Evolutionary conservation across 92 coral and sea anemone genomes (phyloP).

Genomic region (Epizoanthus stellaris): DNA sequence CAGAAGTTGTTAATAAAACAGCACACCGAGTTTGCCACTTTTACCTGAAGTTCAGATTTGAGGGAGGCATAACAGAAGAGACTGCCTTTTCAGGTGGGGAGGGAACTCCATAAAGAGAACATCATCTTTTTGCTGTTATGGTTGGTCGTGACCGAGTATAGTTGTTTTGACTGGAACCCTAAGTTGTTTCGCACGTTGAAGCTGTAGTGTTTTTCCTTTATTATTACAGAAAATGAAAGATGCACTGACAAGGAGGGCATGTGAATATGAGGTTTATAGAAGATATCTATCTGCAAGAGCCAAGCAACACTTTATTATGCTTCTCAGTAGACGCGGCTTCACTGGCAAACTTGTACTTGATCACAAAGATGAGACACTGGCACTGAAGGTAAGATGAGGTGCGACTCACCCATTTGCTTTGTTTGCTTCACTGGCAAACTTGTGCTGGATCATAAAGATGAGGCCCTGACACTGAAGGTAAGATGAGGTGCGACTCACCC

Average conservation of each 20-base stretch:
- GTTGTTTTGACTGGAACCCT: too few relatives aligned
- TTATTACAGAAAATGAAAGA: constrained; percentile 6
- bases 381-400: constrained; percentile 35
- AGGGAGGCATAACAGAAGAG: too few relatives aligned
- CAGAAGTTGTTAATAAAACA: too few relatives aligned
- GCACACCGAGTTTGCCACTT: too few relatives aligned
- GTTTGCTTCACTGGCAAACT: not conserved
- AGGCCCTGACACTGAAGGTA: not conserved
- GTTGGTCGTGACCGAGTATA: too few relatives aligned
- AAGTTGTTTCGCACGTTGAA: not conserved
- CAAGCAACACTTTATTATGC: constrained; percentile 25
- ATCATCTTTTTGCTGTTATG: too few relatives aligned
- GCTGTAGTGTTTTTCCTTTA: not conserved
- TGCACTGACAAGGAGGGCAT: constrained; percentile 14
- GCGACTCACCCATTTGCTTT: not conserved
- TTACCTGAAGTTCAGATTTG: too few relatives aligned
- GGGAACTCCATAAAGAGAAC: too few relatives aligned
- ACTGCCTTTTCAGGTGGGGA: too few relatives aligned
- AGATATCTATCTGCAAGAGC: constrained; percentile 23
- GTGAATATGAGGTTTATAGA: not conserved
- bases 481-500: not conserved
- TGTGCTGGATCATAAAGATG: not conserved
- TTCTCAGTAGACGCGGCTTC: constrained; percentile 37
- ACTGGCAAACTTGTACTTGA: constrained; percentile 41
- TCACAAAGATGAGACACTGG: constrained; percentile 32